Conservation (phyloP, 1,140 invertebrate species). For the Drosophila insularis region DNA sequence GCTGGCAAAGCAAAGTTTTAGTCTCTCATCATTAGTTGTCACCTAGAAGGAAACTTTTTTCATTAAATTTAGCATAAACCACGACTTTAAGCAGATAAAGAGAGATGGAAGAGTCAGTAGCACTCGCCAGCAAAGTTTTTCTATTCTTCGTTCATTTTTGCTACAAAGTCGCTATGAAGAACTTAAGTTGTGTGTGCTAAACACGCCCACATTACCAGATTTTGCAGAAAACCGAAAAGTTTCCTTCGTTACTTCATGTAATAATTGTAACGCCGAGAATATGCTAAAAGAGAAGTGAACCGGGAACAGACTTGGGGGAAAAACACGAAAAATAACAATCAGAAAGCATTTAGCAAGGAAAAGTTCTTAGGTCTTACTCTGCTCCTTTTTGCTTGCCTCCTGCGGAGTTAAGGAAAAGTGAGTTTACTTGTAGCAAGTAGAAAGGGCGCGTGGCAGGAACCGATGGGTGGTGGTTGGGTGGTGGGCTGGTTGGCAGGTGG, state of each 20-base stretch:
- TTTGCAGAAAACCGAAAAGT: constrained; percentile 65
- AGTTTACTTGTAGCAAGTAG: constrained; percentile 42
- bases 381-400: constrained; percentile 18
- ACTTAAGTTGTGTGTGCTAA: constrained; percentile 75
- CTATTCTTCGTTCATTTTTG: constrained; percentile 16
- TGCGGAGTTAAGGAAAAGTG: constrained; percentile 32
- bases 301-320: constrained; percentile 20
- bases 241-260: constrained; percentile 53
- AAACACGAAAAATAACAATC: constrained; percentile 81
- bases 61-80: constrained; percentile 50
- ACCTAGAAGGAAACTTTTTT: constrained; percentile 61
- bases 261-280: constrained; percentile 75
- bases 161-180: constrained; percentile 75
- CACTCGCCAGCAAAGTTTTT: not conserved
- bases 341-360: constrained; percentile 80
- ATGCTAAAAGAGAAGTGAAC: constrained; percentile 12
- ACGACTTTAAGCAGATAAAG: constrained; percentile 44
- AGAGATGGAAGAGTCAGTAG: not conserved
- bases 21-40: constrained; percentile 15
- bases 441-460: constrained; percentile 53
- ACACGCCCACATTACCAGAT: constrained; percentile 75
- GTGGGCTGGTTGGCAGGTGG: constrained; percentile 10
- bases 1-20: not conserved
- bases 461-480: constrained; percentile 32
- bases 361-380: constrained; percentile 24